Percentiles rank a stretch among this genome's conserved stretches.
Conservation (phyloP, 64 coral and sea anemone genomes). For the Hydrozoanthus tunicans region DNA sequence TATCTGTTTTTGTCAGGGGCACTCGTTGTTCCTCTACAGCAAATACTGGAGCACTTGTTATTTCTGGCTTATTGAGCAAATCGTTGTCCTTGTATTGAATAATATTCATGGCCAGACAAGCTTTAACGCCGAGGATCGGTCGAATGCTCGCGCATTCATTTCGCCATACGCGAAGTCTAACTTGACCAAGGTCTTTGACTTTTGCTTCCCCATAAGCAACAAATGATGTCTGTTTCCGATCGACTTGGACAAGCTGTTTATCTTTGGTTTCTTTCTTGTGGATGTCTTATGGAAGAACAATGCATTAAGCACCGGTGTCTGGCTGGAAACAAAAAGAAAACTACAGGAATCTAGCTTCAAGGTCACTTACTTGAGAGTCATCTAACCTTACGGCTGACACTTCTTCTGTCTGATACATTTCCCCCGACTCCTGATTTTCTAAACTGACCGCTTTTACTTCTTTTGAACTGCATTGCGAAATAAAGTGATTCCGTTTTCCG, state of each 20-base stretch:
- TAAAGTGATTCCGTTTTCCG: neutral
- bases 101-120: neutral
- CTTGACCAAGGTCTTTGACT: neutral
- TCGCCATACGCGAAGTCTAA: neutral
- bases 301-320: neutral
- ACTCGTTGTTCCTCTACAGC: neutral
- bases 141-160: neutral
- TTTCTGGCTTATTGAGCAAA: neutral
- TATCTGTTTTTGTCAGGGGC: neutral
- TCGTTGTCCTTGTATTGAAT: neutral
- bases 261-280: slow-evolving; percentile 17
- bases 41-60: neutral
- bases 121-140: neutral
- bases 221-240: neutral
- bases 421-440: neutral
- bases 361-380: neutral
- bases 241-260: neutral
- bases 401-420: neutral
- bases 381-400: neutral
- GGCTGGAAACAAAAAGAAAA: slow-evolving; percentile 6
- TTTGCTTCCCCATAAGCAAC: neutral
- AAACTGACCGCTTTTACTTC: neutral
- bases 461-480: neutral
- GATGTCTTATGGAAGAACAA: neutral
- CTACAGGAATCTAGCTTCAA: neutral